Evolutionary conservation across 2,113 vertebrate species (phyloP).

Genomic region (Paradoxurus hermaphroditus): DNA sequence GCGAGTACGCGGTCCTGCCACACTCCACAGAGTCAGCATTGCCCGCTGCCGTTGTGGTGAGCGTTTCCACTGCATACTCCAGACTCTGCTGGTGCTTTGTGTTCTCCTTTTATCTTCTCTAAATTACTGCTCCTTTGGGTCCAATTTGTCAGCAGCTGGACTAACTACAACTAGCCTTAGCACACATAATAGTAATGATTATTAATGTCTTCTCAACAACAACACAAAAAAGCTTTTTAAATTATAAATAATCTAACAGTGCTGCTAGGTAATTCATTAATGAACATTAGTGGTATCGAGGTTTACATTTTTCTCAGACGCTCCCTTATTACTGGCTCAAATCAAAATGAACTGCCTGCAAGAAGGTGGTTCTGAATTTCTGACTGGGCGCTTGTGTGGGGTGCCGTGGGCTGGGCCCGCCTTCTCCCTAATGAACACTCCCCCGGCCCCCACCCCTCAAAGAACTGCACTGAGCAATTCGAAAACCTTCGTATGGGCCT

Average conservation of each 20-base stretch:
- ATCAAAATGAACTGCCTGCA: neutral
- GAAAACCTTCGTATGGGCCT: neutral
- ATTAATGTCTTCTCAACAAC: neutral
- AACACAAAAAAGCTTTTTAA: neutral
- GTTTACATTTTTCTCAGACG: neutral
- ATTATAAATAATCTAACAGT: neutral
- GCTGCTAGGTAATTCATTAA: neutral
- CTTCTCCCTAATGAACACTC: neutral
- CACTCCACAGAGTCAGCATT: neutral
- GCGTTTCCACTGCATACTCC: neutral
- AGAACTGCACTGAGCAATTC: neutral
- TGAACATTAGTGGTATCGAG: neutral
- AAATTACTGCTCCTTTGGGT: neutral
- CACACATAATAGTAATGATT: neutral
- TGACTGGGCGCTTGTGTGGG: neutral
- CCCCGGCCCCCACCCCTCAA: too few species aligned
- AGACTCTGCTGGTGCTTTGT: neutral
- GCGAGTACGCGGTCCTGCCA: neutral
- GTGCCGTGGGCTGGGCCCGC: neutral
- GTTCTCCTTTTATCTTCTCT: neutral
- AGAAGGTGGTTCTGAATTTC: neutral
- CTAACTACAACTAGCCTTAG: constrained; percentile 4
- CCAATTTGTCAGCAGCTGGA: neutral
- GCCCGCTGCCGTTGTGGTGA: neutral
- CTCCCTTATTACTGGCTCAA: neutral